Evolutionary conservation across 2,113 vertebrate genomes (phyloP).

Genomic region (Crotalus helleri): DNA sequence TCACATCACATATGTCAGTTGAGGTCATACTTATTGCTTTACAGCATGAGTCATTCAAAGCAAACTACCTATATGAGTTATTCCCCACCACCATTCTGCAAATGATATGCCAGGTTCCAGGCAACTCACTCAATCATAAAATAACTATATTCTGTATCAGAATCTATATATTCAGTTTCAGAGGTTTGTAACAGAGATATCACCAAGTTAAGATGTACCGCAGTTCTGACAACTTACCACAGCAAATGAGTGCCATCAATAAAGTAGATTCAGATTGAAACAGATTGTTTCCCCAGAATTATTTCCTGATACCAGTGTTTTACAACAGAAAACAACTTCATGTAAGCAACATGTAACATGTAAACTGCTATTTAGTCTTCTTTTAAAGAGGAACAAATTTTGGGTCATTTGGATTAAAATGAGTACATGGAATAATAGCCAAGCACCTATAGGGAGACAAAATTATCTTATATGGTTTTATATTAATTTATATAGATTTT

Average conservation of each 20-base stretch:
- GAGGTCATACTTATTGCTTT: constrained; percentile 52
- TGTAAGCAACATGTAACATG: not conserved
- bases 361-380: not conserved
- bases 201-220: not conserved
- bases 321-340: not conserved
- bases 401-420: not conserved
- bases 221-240: not conserved
- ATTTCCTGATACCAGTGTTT: not conserved
- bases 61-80: constrained; percentile 50
- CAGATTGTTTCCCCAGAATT: not conserved
- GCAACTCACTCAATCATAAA: constrained; percentile 47
- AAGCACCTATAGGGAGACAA: not conserved
- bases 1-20: constrained; percentile 55
- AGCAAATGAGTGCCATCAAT: not conserved
- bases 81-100: constrained; percentile 9
- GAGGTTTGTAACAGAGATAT: not conserved
- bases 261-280: not conserved
- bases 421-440: not conserved
- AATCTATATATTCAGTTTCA: constrained; percentile 24
- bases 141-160: constrained; percentile 31
- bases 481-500: not conserved
- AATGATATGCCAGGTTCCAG: constrained; percentile 30
- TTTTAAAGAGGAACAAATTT: not conserved
- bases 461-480: not conserved
- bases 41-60: constrained; percentile 39